Conservation (phyloP, 2,888 invertebrate genomes). For the Ctenicera cuprea region DNA sequence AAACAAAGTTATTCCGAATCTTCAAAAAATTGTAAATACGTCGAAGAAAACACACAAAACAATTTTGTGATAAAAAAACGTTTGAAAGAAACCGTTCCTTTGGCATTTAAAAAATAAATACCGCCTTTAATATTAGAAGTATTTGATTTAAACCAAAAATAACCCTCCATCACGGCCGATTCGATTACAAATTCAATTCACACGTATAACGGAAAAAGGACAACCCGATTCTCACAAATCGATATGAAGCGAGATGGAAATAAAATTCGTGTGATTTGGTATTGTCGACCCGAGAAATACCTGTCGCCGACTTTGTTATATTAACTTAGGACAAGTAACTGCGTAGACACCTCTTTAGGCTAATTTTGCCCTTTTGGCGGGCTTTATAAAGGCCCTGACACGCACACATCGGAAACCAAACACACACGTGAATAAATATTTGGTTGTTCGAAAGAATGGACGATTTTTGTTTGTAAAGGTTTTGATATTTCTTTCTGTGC, state of each 20-base stretch:
- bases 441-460: neutral
- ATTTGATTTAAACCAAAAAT: slow-evolving; percentile 39
- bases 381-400: slow-evolving; percentile 37
- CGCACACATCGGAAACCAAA: slow-evolving; percentile 22
- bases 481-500: too few species aligned
- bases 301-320: slow-evolving; percentile 52
- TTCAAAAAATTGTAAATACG: neutral
- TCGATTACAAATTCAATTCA: slow-evolving; percentile 37
- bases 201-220: neutral
- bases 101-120: slow-evolving; percentile 50
- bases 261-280: neutral
- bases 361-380: slow-evolving; percentile 55
- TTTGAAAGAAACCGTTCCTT: neutral
- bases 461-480: neutral
- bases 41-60: too few species aligned
- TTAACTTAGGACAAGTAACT: slow-evolving; percentile 59
- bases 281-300: slow-evolving; percentile 45
- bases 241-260: neutral
- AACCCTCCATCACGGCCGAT: slow-evolving; percentile 22
- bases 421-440: slow-evolving; percentile 49
- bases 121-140: slow-evolving; percentile 40
- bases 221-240: neutral
- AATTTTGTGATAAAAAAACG: slow-evolving; percentile 15
- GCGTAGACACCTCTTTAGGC: slow-evolving; percentile 53
- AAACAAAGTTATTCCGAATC: too few species aligned